A percentile compares a stretch with the other conserved stretches of the same genome.
Evolutionary conservation across 2,888 invertebrate genomes (phyloP).

Genomic region (Chrysomela aeneicollis): DNA sequence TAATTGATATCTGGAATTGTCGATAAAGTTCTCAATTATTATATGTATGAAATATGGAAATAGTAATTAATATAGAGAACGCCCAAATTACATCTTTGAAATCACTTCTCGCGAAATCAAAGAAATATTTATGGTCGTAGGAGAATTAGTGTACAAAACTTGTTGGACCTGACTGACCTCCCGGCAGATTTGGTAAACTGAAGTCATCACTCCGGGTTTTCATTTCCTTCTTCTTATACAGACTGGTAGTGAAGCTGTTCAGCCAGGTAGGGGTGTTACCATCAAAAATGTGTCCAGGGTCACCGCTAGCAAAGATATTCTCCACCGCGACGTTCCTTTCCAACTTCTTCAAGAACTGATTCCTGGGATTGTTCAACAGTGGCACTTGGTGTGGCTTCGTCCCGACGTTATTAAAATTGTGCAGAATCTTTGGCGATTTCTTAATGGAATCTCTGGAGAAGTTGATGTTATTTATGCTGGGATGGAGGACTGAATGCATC

Average conservation of each 20-base stretch:
- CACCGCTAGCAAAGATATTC: conserved; percentile 48
- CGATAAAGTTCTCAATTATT: too few relatives aligned
- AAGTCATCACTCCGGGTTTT: conserved; percentile 62
- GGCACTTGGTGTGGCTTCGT: conserved; percentile 44
- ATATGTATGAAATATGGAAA: too few relatives aligned
- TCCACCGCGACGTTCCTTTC: conserved; percentile 49
- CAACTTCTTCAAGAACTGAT: conserved; percentile 53
- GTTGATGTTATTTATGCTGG: conserved; percentile 58
- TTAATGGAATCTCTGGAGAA: conserved; percentile 50
- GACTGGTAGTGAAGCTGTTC: conserved; percentile 40
- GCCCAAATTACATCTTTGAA: too few relatives aligned
- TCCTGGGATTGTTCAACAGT: conserved; percentile 48
- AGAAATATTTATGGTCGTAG: too few relatives aligned
- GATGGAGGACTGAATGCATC: conserved; percentile 50
- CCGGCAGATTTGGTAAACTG: conserved; percentile 69
- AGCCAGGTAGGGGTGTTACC: conserved; percentile 45
- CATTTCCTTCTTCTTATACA: conserved; percentile 46
- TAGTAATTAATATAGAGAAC: too few relatives aligned
- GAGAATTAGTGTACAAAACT: too few relatives aligned
- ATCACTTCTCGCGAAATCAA: too few relatives aligned
- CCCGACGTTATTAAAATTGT: conserved; percentile 45
- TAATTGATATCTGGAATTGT: too few relatives aligned
- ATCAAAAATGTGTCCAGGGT: conserved; percentile 33
- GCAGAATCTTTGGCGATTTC: conserved; percentile 53
- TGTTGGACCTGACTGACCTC: conserved; percentile 65